phyloP scores from a whole-genome alignment of 2,888 invertebrate genomes.

The Lepidocyrtinus sp. region DNA sequence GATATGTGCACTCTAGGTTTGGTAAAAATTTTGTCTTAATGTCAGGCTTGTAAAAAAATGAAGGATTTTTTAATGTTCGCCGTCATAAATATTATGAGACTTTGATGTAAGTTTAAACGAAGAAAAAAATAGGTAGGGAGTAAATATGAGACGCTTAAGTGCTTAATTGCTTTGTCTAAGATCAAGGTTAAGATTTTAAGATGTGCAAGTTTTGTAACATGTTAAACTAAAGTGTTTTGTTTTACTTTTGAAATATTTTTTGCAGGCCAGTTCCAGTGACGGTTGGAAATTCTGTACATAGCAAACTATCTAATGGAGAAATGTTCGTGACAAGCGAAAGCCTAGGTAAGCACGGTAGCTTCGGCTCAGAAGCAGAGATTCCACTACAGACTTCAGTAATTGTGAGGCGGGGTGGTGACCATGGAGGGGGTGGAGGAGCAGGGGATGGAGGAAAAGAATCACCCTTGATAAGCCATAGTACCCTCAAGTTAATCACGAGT shows the following conservation, averaged over 20 bases:
- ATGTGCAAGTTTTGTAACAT: not conserved
- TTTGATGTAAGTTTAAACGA: not conserved
- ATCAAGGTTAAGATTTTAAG: not conserved
- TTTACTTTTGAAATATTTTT: no score
- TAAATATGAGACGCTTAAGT: not conserved
- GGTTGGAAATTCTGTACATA: conserved; percentile 46
- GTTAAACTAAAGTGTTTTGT: not conserved
- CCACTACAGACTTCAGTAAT: conserved; percentile 72
- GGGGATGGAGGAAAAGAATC: conserved; percentile 55
- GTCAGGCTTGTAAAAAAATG: not conserved
- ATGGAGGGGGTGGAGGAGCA: conserved; percentile 44
- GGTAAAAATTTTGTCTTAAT: not conserved
- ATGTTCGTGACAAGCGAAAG: conserved; percentile 59
- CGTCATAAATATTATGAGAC: not conserved
- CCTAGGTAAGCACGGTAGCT: conserved; percentile 53
- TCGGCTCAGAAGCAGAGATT: conserved; percentile 72
- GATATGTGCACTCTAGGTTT: not conserved
- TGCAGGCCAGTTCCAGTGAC: conserved; percentile 62
- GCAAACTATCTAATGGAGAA: conserved; percentile 64
- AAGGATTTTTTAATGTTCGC: not conserved
- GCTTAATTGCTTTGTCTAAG: not conserved
- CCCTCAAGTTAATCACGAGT: conserved; percentile 47
- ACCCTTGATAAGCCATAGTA: conserved; percentile 72
- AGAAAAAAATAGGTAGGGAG: not conserved
- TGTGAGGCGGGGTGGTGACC: conserved; percentile 70